Evolutionary conservation across 2,797 vertebrate genomes (phyloP).

Genomic region (Semaprochilodus insignis): DNA sequence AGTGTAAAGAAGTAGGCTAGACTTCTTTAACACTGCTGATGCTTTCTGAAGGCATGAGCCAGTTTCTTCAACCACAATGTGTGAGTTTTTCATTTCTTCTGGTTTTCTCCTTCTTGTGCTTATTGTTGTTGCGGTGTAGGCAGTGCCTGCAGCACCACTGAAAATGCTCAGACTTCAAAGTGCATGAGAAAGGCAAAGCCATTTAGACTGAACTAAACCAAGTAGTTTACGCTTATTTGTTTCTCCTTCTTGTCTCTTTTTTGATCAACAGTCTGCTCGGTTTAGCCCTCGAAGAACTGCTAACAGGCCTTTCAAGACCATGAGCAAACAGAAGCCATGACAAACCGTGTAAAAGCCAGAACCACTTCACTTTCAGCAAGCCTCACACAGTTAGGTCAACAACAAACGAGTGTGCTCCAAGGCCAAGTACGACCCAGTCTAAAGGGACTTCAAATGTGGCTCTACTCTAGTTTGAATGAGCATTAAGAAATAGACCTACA

Average conservation of each 20-base stretch:
- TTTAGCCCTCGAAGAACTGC: slow-evolving; percentile 21
- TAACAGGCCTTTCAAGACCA: slow-evolving; percentile 41
- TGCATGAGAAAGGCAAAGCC: slow-evolving; percentile 56
- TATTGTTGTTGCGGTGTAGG: slow-evolving; percentile 65
- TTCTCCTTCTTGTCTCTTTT: slow-evolving; percentile 31
- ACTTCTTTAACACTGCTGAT: slow-evolving; percentile 13
- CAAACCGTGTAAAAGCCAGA: slow-evolving; percentile 42
- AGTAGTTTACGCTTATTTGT: slow-evolving; percentile 36
- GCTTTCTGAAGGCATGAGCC: slow-evolving; percentile 15
- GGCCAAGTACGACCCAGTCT: neutral
- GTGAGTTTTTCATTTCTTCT: slow-evolving; percentile 19
- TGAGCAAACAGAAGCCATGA: slow-evolving; percentile 20
- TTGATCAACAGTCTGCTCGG: slow-evolving; percentile 26
- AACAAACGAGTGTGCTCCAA: neutral
- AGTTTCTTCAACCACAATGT: slow-evolving; percentile 22
- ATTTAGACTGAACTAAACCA: slow-evolving; percentile 60
- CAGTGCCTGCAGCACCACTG: slow-evolving; percentile 72
- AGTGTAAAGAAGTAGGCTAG: slow-evolving; percentile 13
- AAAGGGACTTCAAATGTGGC: neutral
- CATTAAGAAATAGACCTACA: neutral
- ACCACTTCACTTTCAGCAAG: slow-evolving; percentile 11
- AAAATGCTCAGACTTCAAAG: slow-evolving; percentile 71
- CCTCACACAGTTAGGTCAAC: neutral
- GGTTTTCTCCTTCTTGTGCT: slow-evolving; percentile 36
- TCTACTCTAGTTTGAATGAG: too few relatives aligned